Percentiles rank a stretch among this genome's conserved stretches.
These are phyloP conservation scores for Tryphoninae sp. DNA, from an alignment of 2,888 invertebrate species.

Conservation along the genomic window DNA sequence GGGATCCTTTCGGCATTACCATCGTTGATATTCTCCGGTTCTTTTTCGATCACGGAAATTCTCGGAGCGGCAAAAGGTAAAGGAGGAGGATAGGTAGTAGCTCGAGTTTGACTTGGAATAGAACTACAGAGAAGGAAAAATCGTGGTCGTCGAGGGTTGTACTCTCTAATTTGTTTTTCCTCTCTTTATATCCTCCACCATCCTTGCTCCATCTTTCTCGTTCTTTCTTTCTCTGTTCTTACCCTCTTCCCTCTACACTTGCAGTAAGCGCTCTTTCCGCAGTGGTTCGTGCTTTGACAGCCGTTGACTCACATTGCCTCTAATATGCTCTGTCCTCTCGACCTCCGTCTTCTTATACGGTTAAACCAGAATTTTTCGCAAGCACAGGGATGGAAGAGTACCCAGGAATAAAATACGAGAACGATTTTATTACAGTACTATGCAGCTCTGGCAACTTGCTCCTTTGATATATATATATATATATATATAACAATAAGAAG, in stretches of 20 bases:
- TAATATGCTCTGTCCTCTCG: conserved; percentile 33
- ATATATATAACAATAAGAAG: conserved; percentile 6
- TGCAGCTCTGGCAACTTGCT: background rate
- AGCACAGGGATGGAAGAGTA: conserved; percentile 6
- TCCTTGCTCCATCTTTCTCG: background rate
- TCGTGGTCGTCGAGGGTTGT: conserved; percentile 33
- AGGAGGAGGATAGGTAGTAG: conserved; percentile 20
- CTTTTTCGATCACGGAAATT: conserved; percentile 57
- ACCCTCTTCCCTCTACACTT: background rate
- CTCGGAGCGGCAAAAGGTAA: conserved; percentile 29
- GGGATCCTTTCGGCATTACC: conserved; percentile 31
- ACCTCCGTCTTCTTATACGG: conserved; percentile 1
- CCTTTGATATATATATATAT: background rate
- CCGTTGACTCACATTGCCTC: conserved; percentile 39
- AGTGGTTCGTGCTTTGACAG: conserved; percentile 5
- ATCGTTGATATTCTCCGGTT: conserved; percentile 55
- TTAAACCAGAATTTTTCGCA: conserved; percentile 23
- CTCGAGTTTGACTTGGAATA: conserved; percentile 26
- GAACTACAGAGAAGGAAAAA: conserved; percentile 31
- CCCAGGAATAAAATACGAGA: conserved; percentile 29
- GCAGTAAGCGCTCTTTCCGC: conserved; percentile 20
- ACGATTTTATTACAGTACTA: conserved; percentile 37
- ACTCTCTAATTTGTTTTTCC: conserved; percentile 49
- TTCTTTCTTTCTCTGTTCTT: conserved; percentile 10
- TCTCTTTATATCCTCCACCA: background rate